Percentiles rank a stretch among this genome's conserved stretches.
Conservation (phyloP, 1,140 invertebrate genomes). For the Anoplophora glabripennis region DNA sequence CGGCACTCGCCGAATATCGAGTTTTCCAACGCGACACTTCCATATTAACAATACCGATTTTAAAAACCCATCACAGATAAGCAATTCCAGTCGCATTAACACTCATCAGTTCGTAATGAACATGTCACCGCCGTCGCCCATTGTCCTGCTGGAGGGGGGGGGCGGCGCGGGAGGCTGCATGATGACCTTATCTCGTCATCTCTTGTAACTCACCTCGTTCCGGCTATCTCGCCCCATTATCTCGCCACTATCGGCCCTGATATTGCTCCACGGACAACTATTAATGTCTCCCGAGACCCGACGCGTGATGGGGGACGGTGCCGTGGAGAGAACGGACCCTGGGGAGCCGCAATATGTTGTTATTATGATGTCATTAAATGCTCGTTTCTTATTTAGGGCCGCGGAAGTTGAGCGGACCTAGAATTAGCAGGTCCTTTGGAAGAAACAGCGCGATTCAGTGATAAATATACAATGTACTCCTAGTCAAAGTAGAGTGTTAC, state of each 20-base stretch:
- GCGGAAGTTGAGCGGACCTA: no score
- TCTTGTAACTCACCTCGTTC: conserved; percentile 18
- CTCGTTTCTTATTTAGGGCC: no score
- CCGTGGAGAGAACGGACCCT: conserved; percentile 2
- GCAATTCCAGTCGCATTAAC: conserved; percentile 25
- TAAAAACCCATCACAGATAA: conserved; percentile 31
- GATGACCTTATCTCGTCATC: conserved; percentile 19
- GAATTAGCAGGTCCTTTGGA: no score
- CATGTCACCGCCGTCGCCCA: conserved; percentile 22
- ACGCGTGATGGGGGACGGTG: conserved; percentile 7
- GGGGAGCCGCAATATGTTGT: conserved; percentile 2
- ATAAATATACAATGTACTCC: no score
- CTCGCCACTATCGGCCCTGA: conserved; percentile 24
- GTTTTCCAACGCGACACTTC: conserved; percentile 4
- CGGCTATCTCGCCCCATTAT: conserved; percentile 24
- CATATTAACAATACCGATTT: conserved; percentile 8
- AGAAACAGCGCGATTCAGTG: no score
- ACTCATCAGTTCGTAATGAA: conserved; percentile 30
- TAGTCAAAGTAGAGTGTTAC: no score
- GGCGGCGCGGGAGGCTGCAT: background rate
- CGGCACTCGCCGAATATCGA: background rate
- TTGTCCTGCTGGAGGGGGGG: conserved; percentile 4
- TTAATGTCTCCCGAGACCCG: conserved; percentile 29
- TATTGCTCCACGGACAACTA: conserved; percentile 14
- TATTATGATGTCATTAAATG: background rate